phyloP scores from a whole-genome alignment of 2,113 vertebrate genomes.

The Muscicapa adusta region DNA sequence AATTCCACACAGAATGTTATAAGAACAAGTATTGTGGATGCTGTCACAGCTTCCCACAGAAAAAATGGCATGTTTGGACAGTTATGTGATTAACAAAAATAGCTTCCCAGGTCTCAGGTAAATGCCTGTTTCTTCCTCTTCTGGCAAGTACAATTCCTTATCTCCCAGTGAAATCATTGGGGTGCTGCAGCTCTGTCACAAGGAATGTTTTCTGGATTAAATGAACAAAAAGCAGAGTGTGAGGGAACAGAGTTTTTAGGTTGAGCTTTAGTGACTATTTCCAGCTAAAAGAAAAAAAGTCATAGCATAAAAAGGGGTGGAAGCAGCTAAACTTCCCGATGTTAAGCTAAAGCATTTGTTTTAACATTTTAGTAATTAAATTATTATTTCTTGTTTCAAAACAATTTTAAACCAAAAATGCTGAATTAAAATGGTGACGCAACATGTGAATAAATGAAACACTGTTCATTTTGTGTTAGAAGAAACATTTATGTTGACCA shows the following conservation, averaged over 20 bases:
- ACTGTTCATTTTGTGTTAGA: background rate
- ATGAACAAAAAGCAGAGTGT: background rate
- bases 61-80: background rate
- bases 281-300: background rate
- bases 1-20: background rate
- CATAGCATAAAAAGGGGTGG: background rate
- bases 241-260: background rate
- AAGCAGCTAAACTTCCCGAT: background rate
- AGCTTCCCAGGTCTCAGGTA: background rate
- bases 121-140: background rate
- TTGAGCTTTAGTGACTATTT: background rate
- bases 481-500: background rate
- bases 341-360: background rate
- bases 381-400: background rate
- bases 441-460: background rate
- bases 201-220: background rate
- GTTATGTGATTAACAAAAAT: background rate
- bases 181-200: fast-evolving
- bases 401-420: background rate
- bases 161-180: background rate
- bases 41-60: background rate
- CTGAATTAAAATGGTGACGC: background rate
- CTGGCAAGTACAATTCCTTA: background rate
- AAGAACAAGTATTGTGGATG: background rate
- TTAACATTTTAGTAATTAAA: background rate